A percentile compares a stretch with the other conserved stretches of the same genome.
These are phyloP conservation scores for Melanerpes formicivorus DNA, from an alignment of 2,113 vertebrate species.

Conservation along the genomic window DNA sequence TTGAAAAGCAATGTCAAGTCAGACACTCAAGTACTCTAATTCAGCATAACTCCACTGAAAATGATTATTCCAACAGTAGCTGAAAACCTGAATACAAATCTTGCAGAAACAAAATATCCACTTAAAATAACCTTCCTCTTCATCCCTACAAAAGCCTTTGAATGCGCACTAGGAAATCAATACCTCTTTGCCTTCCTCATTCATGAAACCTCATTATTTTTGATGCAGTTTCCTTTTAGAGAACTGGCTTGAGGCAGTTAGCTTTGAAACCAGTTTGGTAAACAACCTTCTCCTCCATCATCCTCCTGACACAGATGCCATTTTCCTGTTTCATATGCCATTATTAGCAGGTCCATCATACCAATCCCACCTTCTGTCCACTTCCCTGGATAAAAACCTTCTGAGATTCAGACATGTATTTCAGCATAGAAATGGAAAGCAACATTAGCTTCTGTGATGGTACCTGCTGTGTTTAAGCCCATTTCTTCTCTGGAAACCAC, in stretches of 20 bases:
- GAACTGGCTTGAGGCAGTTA: background rate
- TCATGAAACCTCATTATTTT: background rate
- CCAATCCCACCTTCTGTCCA: too few species aligned
- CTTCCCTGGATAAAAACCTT: background rate
- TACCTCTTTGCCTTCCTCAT: background rate
- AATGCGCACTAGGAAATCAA: background rate
- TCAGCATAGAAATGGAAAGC: background rate
- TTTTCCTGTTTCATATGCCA: background rate
- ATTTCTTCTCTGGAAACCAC: background rate
- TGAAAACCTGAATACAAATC: background rate
- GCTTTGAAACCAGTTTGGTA: background rate
- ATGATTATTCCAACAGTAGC: background rate
- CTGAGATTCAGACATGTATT: background rate
- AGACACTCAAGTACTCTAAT: background rate
- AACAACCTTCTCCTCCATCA: background rate
- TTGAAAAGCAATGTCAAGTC: background rate
- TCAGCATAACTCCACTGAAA: background rate
- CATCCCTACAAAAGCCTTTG: background rate
- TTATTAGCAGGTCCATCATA: rapidly evolving
- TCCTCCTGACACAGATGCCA: background rate
- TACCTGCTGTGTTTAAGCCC: background rate
- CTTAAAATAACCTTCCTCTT: background rate
- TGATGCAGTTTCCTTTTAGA: background rate
- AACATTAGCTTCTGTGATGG: background rate
- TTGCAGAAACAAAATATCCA: background rate